Percentiles rank a stretch among this genome's conserved stretches.
Evolutionary conservation across 1,140 invertebrate genomes (phyloP).

Genomic region (Hyphantria cunea): DNA sequence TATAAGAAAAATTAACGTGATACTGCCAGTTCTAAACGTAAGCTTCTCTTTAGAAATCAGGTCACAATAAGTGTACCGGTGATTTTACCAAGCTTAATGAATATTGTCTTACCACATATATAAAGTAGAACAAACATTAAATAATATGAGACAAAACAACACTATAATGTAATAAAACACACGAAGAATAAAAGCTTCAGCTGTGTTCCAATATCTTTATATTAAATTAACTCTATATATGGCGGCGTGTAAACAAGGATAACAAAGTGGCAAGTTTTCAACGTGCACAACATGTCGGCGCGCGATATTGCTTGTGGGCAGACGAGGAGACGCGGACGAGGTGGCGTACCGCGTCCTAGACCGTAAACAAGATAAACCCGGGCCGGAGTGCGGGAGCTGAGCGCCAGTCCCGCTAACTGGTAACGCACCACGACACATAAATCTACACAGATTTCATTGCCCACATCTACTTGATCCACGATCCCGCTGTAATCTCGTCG

Average conservation of each 20-base stretch:
- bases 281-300: conserved; percentile 27
- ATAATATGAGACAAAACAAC: too few species aligned
- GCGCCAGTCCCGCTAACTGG: conserved; percentile 16
- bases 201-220: conserved; percentile 5
- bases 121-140: too few species aligned
- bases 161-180: not conserved
- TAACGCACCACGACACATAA: conserved; percentile 43
- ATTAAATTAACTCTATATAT: conserved; percentile 11
- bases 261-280: conserved; percentile 24
- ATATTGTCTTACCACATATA: too few species aligned
- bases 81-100: too few species aligned
- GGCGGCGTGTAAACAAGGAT: conserved; percentile 20
- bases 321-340: conserved; percentile 13
- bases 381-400: not conserved
- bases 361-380: conserved; percentile 60
- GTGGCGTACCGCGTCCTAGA: conserved; percentile 15
- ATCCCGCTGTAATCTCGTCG: conserved; percentile 33
- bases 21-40: too few species aligned
- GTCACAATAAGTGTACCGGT: too few species aligned
- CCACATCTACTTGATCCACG: conserved; percentile 38
- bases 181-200: not conserved
- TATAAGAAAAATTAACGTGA: too few species aligned
- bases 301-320: conserved; percentile 26
- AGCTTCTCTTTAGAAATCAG: too few species aligned
- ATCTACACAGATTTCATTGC: conserved; percentile 55